Percentiles rank a stretch among this genome's conserved stretches.
These are phyloP conservation scores for Nasonia giraulti DNA, from an alignment of 1,140 invertebrate species.

Conservation along the genomic window DNA sequence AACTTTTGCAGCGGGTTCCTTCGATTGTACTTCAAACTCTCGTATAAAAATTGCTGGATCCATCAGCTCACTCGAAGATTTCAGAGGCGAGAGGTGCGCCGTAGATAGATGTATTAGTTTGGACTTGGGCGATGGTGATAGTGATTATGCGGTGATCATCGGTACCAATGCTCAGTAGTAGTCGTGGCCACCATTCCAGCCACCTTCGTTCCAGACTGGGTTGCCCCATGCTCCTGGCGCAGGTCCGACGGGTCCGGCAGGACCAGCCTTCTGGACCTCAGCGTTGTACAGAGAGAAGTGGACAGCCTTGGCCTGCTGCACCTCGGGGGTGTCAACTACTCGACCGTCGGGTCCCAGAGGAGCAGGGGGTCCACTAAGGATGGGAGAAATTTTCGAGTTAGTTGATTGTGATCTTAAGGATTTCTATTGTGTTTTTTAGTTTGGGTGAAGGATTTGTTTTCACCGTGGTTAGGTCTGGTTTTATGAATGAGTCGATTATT, in stretches of 20 bases:
- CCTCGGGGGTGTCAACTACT: conserved; percentile 79
- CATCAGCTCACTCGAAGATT: neutral
- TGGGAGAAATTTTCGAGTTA: neutral
- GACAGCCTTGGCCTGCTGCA: conserved; percentile 77
- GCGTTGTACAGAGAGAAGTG: conserved; percentile 78
- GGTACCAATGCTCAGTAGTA: conserved; percentile 39
- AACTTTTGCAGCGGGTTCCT: neutral
- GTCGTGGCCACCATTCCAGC: conserved; percentile 44
- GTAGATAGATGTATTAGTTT: conserved; percentile 24
- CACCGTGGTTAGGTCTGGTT: too few species aligned
- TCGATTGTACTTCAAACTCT: neutral
- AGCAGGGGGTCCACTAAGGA: conserved; percentile 70
- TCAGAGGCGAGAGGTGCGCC: conserved; percentile 25
- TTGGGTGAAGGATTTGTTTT: too few species aligned
- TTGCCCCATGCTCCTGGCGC: conserved; percentile 59
- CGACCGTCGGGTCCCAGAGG: conserved; percentile 75
- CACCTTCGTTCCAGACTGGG: conserved; percentile 32
- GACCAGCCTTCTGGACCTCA: conserved; percentile 73
- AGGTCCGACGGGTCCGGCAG: conserved; percentile 64
- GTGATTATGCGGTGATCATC: neutral
- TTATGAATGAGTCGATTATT: too few species aligned
- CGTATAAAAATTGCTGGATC: neutral
- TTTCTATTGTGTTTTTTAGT: too few species aligned
- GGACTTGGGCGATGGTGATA: conserved; percentile 10
- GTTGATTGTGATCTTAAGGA: too few species aligned